Evolutionary conservation across 1,140 invertebrate genomes (phyloP), one percentile per base, ranked within the genome.

Genomic region (Lasaia peninsularis): DNA sequence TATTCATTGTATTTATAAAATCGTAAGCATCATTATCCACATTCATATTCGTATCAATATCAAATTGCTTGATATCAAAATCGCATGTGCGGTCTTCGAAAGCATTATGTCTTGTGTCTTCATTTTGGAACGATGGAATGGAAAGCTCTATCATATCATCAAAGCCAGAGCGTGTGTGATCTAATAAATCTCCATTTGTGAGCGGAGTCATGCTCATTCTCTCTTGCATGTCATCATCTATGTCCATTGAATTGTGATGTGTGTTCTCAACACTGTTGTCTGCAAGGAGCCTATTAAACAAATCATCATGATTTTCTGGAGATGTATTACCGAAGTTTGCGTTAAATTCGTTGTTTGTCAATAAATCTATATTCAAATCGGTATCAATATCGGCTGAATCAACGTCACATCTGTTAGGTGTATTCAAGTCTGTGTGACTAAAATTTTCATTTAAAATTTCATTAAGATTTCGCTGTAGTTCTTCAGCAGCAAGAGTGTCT

Each of bases 1-100:
- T 78, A 56, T 85, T 77, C 85, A 86, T 85, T 49, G 81, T 78
- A 56, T 86, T 77, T 84, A 87, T 81, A 50, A 78, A 86, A 40
- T 86, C 85, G 60, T 73, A 80, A 3, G 61, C 63, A 49, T 80
- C 79, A 35, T 62, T 64, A 57, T 83, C 83, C 56, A 82, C 77
- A 44, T 75, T 75, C 70, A 86, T 78, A 53, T 69, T 78, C 2
- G 75, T 65, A 20, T 75, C 75, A 14, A 86, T 59, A 33, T 89
- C 88, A 59, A 85, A 80, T 59, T 89, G 82, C 54, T 86, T 88
- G 10, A 88, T 70, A 53, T 88, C 87, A 55, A 89, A 82, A 49
- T 84, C 82, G 62, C 81, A 81, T 10, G 72, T 55, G 11, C 74
- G 74, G 28, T 75, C 71, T 16, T 76, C 80, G 66, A 77, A 81